These are phyloP conservation scores for Drosophila bocqueti DNA, from an alignment of 1,140 invertebrate genomes.

Conservation along the genomic window DNA sequence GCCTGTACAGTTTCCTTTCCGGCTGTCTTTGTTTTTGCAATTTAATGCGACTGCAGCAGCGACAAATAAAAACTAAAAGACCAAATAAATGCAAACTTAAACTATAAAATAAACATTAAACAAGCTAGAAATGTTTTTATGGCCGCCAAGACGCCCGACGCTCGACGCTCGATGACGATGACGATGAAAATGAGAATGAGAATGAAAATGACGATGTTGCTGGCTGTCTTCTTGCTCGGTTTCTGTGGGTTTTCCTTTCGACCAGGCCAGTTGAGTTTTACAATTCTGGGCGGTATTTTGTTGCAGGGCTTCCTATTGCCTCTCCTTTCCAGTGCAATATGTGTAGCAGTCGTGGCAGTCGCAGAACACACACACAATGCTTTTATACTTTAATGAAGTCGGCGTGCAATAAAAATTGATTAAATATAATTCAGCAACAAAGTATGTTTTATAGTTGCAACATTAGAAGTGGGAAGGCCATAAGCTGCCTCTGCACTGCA, in stretches of 20 bases:
- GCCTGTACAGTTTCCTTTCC: constrained; percentile 14
- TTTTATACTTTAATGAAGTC: constrained; percentile 83
- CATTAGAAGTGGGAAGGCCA: constrained; percentile 57
- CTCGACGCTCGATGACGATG: constrained; percentile 29
- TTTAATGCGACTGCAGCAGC: constrained; percentile 39
- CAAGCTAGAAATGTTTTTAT: constrained; percentile 84
- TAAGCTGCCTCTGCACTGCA: constrained; percentile 57
- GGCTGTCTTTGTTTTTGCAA: constrained; percentile 43
- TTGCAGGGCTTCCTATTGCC: constrained; percentile 56
- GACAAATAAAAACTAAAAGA: constrained; percentile 81
- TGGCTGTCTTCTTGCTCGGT: constrained; percentile 39
- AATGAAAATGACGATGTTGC: constrained; percentile 42
- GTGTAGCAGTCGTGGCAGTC: constrained; percentile 33
- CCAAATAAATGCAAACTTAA: constrained; percentile 84
- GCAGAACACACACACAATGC: constrained; percentile 25
- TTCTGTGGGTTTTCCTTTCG: constrained; percentile 25
- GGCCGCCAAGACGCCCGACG: constrained; percentile 66
- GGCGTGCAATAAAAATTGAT: constrained; percentile 82
- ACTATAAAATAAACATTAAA: constrained; percentile 85
- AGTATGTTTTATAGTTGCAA: constrained; percentile 77
- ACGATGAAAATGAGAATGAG: constrained; percentile 23
- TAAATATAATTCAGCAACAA: constrained; percentile 83
- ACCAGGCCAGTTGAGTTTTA: constrained; percentile 53
- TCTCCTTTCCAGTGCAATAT: constrained; percentile 42
- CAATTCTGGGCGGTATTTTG: constrained; percentile 65